A percentile compares a stretch with the other conserved stretches of the same genome.
Evolutionary conservation across 2,888 invertebrate species (phyloP).

Genomic region (Oxystoma pomonae): DNA sequence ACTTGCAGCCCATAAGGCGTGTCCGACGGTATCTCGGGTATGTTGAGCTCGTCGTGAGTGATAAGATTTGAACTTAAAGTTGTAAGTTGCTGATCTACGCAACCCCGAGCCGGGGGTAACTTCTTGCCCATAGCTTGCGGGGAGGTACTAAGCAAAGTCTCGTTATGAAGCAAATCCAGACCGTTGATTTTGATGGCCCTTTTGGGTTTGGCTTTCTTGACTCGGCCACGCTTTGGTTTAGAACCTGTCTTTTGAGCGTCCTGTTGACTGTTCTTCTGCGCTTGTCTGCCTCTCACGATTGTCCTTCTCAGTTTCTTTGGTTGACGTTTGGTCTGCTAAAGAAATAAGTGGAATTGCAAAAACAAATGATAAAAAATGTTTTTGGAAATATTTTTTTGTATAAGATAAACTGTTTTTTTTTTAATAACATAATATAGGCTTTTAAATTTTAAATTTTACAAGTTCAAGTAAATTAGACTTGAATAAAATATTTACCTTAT

Average conservation of each 20-base stretch:
- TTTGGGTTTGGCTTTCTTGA: constrained; percentile 59
- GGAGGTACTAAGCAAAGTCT: constrained; percentile 83
- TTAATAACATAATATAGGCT: no score
- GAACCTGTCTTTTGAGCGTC: constrained; percentile 44
- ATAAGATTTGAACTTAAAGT: constrained; percentile 64
- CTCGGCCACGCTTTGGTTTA: constrained; percentile 54
- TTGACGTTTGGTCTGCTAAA: constrained; percentile 39
- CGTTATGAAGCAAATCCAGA: constrained; percentile 81
- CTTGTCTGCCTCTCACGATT: constrained; percentile 48
- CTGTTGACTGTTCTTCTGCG: constrained; percentile 24
- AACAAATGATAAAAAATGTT: constrained; percentile 1
- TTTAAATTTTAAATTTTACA: constrained; percentile 3
- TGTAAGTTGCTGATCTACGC: constrained; percentile 86
- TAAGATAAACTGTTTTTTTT: no score
- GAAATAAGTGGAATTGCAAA: constrained; percentile 9
- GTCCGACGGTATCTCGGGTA: constrained; percentile 70
- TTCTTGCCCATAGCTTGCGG: constrained; percentile 68
- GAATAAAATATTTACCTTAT: constrained; percentile 32
- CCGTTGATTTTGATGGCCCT: constrained; percentile 77
- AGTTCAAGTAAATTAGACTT: constrained; percentile 6
- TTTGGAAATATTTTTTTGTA: no score
- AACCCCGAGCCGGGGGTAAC: constrained; percentile 84
- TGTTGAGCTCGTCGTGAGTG: constrained; percentile 78
- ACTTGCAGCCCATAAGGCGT: constrained; percentile 86
- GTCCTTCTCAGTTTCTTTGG: constrained; percentile 49